These are phyloP conservation scores for Hoplodrina ambigua DNA, from an alignment of 2,888 invertebrate species.

Conservation along the genomic window DNA sequence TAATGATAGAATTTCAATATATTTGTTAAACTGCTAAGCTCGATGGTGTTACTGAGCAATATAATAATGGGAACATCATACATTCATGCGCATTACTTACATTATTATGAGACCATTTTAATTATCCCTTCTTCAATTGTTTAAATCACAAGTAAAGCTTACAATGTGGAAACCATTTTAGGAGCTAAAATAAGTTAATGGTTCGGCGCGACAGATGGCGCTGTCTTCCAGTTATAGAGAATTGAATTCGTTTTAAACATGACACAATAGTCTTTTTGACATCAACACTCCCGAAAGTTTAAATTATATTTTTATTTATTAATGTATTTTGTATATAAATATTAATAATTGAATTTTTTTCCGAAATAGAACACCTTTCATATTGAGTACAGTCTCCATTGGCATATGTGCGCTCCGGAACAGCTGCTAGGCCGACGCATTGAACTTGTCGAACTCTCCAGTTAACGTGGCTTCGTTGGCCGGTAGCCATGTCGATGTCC, in stretches of 20 bases:
- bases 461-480: neutral
- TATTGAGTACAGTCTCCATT: neutral
- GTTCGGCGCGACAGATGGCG: neutral
- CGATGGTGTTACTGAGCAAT: too few species aligned
- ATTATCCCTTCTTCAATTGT: neutral
- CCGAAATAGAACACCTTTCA: neutral
- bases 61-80: too few species aligned
- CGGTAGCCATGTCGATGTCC: constrained; percentile 9
- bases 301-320: too few species aligned
- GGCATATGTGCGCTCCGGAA: too few species aligned
- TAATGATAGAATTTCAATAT: too few species aligned
- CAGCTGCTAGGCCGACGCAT: neutral
- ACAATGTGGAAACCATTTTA: neutral
- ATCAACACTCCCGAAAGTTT: too few species aligned
- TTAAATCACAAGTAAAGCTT: neutral
- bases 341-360: too few species aligned
- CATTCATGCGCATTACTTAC: too few species aligned
- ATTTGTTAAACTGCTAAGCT: too few species aligned
- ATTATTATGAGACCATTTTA: too few species aligned
- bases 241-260: neutral
- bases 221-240: neutral
- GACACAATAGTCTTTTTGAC: too few species aligned
- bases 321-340: too few species aligned
- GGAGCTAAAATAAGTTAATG: neutral
- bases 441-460: neutral